These are phyloP conservation scores for Zapus hudsonius DNA, from an alignment of 2,113 vertebrate species.

Conservation along the genomic window DNA sequence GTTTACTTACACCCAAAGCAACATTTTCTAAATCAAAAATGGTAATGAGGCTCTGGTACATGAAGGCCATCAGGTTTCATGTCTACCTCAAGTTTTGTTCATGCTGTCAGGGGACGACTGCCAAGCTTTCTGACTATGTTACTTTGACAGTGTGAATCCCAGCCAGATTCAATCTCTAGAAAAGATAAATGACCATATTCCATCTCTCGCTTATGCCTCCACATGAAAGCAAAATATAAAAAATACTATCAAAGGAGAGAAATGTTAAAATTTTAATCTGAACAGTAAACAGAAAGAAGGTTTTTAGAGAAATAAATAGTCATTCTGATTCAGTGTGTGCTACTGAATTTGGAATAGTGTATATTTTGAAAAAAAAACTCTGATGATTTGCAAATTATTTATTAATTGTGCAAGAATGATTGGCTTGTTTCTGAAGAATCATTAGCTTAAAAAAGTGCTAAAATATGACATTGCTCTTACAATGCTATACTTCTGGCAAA, in stretches of 20 bases:
- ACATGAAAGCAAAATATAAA: not conserved
- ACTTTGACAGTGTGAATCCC: not conserved
- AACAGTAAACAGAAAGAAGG: not conserved
- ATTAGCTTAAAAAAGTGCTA: not conserved
- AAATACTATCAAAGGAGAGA: not conserved
- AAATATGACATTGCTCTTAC: slow-evolving; percentile 19
- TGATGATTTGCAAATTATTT: not conserved
- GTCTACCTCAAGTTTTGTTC: not conserved
- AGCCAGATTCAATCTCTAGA: not conserved
- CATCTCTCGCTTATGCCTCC: not conserved
- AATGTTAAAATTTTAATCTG: not conserved
- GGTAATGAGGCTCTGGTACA: not conserved
- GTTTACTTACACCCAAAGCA: slow-evolving; percentile 1
- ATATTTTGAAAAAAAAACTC: not conserved
- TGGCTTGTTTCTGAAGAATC: not conserved
- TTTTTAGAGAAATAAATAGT: too few relatives aligned
- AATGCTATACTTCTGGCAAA: not conserved
- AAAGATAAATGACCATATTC: not conserved
- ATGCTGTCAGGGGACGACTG: not conserved
- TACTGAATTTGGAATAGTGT: not conserved
- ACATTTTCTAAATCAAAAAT: not conserved
- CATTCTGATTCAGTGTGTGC: not conserved
- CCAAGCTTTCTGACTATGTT: not conserved
- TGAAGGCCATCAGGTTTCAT: not conserved
- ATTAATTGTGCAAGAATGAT: not conserved